Conservation (phyloP, 2,113 vertebrate species). For the Planiliza haematocheilus region DNA sequence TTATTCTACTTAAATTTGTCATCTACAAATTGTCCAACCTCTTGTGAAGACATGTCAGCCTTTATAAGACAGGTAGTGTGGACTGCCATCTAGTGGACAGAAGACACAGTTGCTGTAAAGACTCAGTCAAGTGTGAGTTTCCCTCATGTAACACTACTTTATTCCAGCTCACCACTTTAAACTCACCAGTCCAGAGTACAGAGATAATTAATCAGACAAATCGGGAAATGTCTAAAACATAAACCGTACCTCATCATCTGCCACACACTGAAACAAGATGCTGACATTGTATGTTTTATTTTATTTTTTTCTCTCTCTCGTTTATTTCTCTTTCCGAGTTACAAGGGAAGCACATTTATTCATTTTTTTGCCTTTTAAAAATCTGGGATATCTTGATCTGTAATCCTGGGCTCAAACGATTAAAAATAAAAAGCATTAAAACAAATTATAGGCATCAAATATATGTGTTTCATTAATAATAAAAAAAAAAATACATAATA, state of each 20-base stretch:
- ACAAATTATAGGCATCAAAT: conserved; percentile 75
- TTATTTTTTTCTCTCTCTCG: conserved; percentile 38
- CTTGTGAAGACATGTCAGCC: too few relatives aligned
- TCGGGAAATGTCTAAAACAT: too few relatives aligned
- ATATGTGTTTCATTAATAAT: conserved; percentile 56
- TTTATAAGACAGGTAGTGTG: neutral
- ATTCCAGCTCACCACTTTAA: neutral
- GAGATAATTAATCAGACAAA: neutral
- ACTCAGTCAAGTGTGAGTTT: neutral
- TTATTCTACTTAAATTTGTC: too few relatives aligned
- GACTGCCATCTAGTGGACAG: conserved; percentile 61
- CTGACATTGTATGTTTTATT: too few relatives aligned
- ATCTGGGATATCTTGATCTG: conserved; percentile 55
- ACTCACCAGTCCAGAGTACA: neutral
- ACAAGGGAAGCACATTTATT: conserved; percentile 83
- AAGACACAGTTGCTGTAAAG: neutral
- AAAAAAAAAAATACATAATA: conserved; percentile 39
- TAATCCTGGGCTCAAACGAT: conserved; percentile 64
- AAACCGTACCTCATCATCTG: too few relatives aligned
- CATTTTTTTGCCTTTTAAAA: conserved; percentile 67
- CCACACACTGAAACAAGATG: too few relatives aligned
- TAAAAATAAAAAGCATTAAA: conserved; percentile 65
- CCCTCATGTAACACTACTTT: neutral
- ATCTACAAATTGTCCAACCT: too few relatives aligned
- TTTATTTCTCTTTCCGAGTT: conserved; percentile 75